Conservation (phyloP, 2,113 vertebrate genomes). For the Toxotes jaculatrix region DNA sequence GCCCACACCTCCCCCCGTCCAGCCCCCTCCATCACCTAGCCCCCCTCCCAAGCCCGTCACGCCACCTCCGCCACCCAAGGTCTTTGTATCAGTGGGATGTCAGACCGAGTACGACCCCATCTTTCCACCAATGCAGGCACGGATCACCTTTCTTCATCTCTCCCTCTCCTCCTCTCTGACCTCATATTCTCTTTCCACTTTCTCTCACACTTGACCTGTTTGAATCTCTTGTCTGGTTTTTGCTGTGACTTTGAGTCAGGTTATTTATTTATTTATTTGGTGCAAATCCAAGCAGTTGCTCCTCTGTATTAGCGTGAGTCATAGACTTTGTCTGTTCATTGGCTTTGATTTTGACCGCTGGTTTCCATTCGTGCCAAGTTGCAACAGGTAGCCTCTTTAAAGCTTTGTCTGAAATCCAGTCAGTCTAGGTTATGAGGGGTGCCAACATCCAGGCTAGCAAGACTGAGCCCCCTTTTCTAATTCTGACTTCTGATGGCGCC, state of each 20-base stretch:
- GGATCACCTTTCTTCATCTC: constrained; percentile 56
- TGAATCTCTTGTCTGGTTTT: constrained; percentile 1
- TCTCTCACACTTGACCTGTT: neutral
- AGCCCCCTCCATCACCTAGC: constrained; percentile 68
- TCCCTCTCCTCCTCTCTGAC: constrained; percentile 12
- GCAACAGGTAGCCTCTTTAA: constrained; percentile 31
- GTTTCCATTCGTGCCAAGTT: neutral
- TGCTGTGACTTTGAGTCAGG: constrained; percentile 9
- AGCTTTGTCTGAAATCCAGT: constrained; percentile 64
- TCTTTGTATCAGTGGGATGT: constrained; percentile 89
- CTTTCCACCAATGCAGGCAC: constrained; percentile 89
- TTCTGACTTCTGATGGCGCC: constrained; percentile 67
- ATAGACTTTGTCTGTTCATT: neutral
- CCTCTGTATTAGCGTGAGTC: neutral
- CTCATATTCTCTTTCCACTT: constrained; percentile 32
- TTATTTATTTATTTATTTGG: neutral
- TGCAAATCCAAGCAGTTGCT: constrained; percentile 3
- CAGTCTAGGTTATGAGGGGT: constrained; percentile 47
- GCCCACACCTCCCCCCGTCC: constrained; percentile 66
- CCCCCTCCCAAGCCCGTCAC: constrained; percentile 72
- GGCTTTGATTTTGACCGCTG: constrained; percentile 13
- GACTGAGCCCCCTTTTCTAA: constrained; percentile 66
- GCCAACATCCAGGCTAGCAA: constrained; percentile 56
- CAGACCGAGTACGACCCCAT: constrained; percentile 90
- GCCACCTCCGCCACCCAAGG: constrained; percentile 73